Percentiles rank a stretch among this genome's conserved stretches.
These are phyloP conservation scores for Zapus hudsonius DNA, from an alignment of 2,113 vertebrate genomes.

Conservation along the genomic window DNA sequence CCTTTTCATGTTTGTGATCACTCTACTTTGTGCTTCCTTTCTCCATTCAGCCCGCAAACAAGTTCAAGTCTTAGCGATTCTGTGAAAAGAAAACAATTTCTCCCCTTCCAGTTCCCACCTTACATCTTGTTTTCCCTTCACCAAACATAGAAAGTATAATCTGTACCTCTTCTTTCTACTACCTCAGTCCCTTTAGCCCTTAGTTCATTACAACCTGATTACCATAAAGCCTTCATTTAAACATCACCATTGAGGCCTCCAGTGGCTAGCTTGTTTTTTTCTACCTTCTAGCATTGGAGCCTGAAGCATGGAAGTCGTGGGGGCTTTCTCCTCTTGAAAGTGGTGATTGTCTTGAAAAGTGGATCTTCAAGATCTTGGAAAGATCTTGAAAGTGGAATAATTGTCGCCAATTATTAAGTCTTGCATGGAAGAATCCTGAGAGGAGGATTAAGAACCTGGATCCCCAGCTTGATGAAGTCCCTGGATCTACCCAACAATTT, in stretches of 20 bases:
- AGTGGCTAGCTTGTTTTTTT: background rate
- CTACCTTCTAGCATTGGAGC: background rate
- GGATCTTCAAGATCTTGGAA: too few species aligned
- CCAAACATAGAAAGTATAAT: background rate
- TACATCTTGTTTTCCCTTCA: background rate
- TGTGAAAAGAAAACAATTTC: background rate
- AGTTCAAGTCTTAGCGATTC: background rate
- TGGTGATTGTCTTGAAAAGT: too few species aligned
- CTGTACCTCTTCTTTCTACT: background rate
- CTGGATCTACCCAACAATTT: conserved; percentile 5
- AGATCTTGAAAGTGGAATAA: too few species aligned
- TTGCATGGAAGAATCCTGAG: background rate
- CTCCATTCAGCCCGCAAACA: background rate
- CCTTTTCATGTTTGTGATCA: background rate
- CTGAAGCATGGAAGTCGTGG: background rate
- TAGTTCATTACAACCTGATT: background rate
- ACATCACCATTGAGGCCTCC: background rate
- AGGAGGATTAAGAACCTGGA: background rate
- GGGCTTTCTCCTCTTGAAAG: background rate
- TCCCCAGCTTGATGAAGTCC: background rate
- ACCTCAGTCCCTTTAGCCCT: background rate
- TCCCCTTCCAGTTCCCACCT: background rate
- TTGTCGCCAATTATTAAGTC: background rate
- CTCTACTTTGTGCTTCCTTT: background rate
- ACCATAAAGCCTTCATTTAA: background rate